Percentiles rank a stretch among this genome's conserved stretches.
phyloP scores from a whole-genome alignment of 2,888 invertebrate species.

The Pterobdella sp. region DNA sequence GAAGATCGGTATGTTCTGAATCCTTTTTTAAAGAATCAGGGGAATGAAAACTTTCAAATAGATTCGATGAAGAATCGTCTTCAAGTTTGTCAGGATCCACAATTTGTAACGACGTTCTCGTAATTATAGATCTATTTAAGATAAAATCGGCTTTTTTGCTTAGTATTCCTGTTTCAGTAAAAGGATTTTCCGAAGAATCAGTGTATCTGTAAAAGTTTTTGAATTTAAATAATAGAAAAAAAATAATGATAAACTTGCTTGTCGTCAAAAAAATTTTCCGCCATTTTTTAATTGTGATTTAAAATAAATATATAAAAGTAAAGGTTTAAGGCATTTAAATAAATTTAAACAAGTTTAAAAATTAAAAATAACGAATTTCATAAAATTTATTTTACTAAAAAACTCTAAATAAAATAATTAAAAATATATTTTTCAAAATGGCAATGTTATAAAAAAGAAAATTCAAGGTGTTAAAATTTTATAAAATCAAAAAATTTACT shows the following conservation, averaged over 20 bases:
- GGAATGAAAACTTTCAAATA: not conserved
- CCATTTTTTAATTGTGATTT: not conserved
- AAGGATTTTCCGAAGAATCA: constrained; percentile 13
- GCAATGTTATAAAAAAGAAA: no score
- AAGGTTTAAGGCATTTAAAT: no score
- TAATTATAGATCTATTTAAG: constrained; percentile 13
- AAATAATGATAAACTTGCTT: constrained; percentile 2
- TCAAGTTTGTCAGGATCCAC: constrained; percentile 22
- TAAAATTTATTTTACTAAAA: not conserved
- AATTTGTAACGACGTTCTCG: constrained; percentile 18
- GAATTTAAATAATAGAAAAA: no score
- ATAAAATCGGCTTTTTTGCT: constrained; percentile 27
- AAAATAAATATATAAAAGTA: not conserved
- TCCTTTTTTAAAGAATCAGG: not conserved
- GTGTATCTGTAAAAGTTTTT: constrained; percentile 3
- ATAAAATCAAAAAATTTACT: no score
- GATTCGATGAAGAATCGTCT: not conserved
- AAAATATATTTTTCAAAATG: no score
- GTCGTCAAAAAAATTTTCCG: not conserved
- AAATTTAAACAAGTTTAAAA: not conserved
- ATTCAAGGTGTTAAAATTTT: no score
- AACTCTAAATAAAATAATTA: not conserved
- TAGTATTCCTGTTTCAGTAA: constrained; percentile 19
- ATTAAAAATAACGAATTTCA: not conserved
- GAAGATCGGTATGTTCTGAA: no score